phyloP scores from a whole-genome alignment of 2,888 invertebrate genomes.

The Trichopoda pennipes region DNA sequence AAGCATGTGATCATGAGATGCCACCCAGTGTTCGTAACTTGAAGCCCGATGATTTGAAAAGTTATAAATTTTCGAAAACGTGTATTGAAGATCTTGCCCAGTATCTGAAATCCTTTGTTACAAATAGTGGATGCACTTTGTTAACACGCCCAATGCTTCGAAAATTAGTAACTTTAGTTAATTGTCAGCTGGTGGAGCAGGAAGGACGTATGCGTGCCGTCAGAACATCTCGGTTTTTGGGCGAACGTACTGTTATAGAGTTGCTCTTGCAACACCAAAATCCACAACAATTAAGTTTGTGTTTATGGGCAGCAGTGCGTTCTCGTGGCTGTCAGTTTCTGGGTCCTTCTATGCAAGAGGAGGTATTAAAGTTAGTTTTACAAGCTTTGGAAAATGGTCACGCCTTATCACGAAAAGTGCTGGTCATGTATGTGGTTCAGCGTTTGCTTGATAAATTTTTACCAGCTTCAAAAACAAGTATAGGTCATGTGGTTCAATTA shows the following conservation, averaged over 20 bases:
- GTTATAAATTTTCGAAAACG: constrained; percentile 85
- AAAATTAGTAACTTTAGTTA: constrained; percentile 94
- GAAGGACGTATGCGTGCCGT: constrained; percentile 91
- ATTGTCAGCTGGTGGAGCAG: constrained; percentile 94
- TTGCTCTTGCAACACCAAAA: constrained; percentile 97
- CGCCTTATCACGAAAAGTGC: constrained; percentile 93
- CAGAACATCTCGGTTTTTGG: constrained; percentile 93
- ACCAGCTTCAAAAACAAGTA: constrained; percentile 98
- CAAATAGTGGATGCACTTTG: constrained; percentile 80
- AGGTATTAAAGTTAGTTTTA: constrained; percentile 95
- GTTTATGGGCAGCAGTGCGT: constrained; percentile 98
- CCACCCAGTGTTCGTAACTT: constrained; percentile 81
- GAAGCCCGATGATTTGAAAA: constrained; percentile 82
- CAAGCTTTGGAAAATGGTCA: constrained; percentile 97
- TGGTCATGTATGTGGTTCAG: constrained; percentile 99
- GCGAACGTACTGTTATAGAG: constrained; percentile 96
- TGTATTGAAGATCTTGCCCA: constrained; percentile 94
- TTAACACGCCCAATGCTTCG: constrained; percentile 97
- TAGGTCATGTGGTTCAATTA: constrained; percentile 99
- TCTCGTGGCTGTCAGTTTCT: constrained; percentile 98
- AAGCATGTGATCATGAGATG: constrained; percentile 66
- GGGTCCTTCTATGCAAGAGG: constrained; percentile 99
- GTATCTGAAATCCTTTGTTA: constrained; percentile 91
- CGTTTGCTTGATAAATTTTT: constrained; percentile 96
- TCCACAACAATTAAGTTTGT: constrained; percentile 94